A percentile compares a stretch with the other conserved stretches of the same genome.
Evolutionary conservation across 2,113 vertebrate genomes (phyloP).

Genomic region (Protomyctophum bolini): DNA sequence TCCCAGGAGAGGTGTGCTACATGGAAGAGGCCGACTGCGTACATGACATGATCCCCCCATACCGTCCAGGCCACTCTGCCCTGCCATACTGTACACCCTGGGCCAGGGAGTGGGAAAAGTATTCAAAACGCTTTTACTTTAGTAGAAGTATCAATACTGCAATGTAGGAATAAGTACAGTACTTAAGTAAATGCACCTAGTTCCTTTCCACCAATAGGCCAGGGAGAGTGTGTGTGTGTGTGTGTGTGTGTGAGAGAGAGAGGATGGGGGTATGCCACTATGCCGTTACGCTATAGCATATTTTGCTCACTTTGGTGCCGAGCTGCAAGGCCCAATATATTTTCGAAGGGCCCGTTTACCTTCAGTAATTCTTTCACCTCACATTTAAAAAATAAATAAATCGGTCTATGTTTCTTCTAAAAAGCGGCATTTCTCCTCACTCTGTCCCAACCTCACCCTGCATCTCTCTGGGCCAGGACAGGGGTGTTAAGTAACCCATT

Average conservation of each 20-base stretch:
- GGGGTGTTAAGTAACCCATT: too few species aligned
- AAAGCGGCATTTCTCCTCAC: neutral
- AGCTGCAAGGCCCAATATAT: too few species aligned
- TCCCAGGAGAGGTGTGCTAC: constrained; percentile 46
- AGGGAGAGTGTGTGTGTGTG: neutral
- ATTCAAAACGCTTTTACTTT: too few species aligned
- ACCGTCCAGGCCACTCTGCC: neutral
- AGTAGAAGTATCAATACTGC: too few species aligned
- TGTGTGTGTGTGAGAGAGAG: too few species aligned
- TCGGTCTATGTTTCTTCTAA: neutral
- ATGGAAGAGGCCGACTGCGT: constrained; percentile 38
- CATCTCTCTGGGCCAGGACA: neutral
- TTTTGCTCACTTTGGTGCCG: too few species aligned
- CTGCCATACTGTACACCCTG: neutral
- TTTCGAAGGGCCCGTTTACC: too few species aligned
- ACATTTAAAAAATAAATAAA: neutral
- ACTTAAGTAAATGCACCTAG: too few species aligned
- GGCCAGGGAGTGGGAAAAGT: constrained; percentile 2
- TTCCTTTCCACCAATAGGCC: too few species aligned
- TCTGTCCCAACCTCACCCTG: neutral
- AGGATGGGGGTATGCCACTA: too few species aligned
- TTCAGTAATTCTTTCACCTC: neutral
- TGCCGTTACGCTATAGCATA: too few species aligned
- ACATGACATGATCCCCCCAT: constrained; percentile 23
- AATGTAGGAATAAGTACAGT: too few species aligned